Evolutionary conservation across 2,797 vertebrate genomes (phyloP).

Genomic region (Salarias fasciatus): DNA sequence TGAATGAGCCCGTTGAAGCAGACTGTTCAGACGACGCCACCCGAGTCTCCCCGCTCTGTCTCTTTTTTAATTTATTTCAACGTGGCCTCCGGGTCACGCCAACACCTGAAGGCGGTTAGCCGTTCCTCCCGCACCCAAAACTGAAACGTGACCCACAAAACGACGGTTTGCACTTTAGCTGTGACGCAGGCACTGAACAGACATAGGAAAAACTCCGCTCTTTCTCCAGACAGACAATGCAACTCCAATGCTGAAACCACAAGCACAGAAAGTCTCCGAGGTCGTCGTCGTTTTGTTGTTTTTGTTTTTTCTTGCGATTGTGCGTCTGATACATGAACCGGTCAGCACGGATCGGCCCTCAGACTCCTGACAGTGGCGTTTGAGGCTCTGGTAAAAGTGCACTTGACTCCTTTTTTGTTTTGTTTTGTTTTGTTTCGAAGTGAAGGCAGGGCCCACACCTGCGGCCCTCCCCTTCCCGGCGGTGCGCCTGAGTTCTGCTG

Average conservation of each 20-base stretch:
- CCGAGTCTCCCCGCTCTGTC: constrained; percentile 32
- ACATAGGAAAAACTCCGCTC: constrained; percentile 38
- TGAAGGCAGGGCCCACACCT: constrained; percentile 72
- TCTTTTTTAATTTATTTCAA: constrained; percentile 27
- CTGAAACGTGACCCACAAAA: constrained; percentile 37
- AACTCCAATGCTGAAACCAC: constrained; percentile 56
- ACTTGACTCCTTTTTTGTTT: constrained; percentile 63
- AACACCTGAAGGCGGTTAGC: constrained; percentile 56
- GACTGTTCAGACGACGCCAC: constrained; percentile 54
- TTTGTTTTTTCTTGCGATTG: constrained; percentile 31
- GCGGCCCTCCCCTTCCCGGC: constrained; percentile 60
- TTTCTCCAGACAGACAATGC: constrained; percentile 48
- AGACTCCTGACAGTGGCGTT: constrained; percentile 40
- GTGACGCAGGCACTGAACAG: constrained; percentile 73
- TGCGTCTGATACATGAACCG: constrained; percentile 20
- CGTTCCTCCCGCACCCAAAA: constrained; percentile 48
- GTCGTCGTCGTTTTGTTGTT: neutral
- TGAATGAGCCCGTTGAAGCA: constrained; percentile 34
- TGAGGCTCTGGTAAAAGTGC: constrained; percentile 67
- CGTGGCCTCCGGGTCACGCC: constrained; percentile 44
- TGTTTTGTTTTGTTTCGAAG: constrained; percentile 36
- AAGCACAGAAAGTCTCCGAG: constrained; percentile 49
- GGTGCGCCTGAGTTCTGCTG: too few relatives aligned
- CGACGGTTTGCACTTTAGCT: constrained; percentile 68
- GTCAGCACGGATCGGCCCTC: constrained; percentile 20